phyloP scores from a whole-genome alignment of 92 coral and sea anemone species.

The Parazoanthus darwini region DNA sequence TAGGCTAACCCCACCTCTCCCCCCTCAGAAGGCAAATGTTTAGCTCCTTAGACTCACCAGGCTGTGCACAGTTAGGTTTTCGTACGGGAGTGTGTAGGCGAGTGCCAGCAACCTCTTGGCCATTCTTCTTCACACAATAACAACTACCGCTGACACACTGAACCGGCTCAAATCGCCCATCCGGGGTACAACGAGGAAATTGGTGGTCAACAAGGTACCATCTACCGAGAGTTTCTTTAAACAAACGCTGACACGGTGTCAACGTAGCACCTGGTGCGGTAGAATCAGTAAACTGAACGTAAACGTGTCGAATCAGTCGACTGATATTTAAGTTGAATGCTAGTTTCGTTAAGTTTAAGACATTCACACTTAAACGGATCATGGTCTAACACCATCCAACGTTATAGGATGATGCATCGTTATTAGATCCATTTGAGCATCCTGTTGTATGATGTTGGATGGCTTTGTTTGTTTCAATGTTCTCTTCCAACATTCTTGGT shows the following conservation, averaged over 20 bases:
- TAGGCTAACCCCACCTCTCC: neutral
- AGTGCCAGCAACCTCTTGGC: conserved; percentile 60
- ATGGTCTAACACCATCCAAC: no score
- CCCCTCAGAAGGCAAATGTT: neutral
- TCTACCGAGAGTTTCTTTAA: conserved; percentile 56
- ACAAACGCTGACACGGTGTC: conserved; percentile 63
- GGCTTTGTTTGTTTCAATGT: no score
- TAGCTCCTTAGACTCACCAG: neutral
- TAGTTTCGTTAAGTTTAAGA: no score
- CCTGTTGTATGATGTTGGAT: no score
- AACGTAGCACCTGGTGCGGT: conserved; percentile 45
- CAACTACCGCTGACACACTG: conserved; percentile 75
- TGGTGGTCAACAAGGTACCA: conserved; percentile 51
- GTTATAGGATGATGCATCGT: no score
- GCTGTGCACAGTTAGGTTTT: conserved; percentile 53
- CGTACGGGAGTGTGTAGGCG: conserved; percentile 51
- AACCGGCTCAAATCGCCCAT: conserved; percentile 71
- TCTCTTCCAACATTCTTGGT: no score
- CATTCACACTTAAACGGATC: no score
- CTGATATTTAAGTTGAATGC: neutral
- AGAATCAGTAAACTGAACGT: neutral
- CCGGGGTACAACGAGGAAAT: conserved; percentile 74
- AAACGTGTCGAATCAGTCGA: neutral
- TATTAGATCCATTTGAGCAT: no score
- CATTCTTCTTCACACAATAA: conserved; percentile 75